These are phyloP conservation scores for Noctua comes DNA, from an alignment of 2,888 invertebrate species.

Conservation along the genomic window DNA sequence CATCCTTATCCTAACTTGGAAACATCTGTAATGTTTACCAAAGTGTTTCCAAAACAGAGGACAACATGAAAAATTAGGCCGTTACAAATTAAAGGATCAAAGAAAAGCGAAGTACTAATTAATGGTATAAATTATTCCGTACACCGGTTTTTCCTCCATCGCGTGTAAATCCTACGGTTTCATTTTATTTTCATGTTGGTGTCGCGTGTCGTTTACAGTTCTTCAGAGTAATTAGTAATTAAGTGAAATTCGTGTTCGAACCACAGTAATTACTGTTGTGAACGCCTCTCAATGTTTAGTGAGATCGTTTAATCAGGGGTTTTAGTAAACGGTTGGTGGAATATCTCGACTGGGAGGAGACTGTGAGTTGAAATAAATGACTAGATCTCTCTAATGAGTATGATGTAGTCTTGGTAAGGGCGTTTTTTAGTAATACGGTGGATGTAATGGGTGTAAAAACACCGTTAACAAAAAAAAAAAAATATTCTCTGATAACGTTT, in stretches of 20 bases:
- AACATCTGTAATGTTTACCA: background rate
- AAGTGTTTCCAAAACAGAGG: constrained; percentile 23
- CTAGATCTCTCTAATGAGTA: background rate
- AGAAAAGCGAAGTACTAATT: constrained; percentile 40
- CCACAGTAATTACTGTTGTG: constrained; percentile 17
- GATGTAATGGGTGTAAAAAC: background rate
- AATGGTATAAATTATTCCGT: constrained; percentile 51
- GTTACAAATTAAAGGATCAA: constrained; percentile 45
- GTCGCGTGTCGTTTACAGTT: constrained; percentile 45
- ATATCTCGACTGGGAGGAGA: background rate
- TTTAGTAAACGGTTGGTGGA: background rate
- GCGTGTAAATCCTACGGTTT: constrained; percentile 39
- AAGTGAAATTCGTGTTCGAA: constrained; percentile 47
- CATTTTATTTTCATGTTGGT: constrained; percentile 28
- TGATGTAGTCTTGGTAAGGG: background rate
- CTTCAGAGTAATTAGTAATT: constrained; percentile 37
- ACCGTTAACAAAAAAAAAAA: too few species aligned
- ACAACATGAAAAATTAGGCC: constrained; percentile 10
- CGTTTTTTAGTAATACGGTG: background rate
- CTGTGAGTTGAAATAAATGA: background rate
- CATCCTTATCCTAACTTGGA: background rate
- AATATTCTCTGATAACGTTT: too few species aligned
- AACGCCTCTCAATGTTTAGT: constrained; percentile 17
- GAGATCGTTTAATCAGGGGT: constrained; percentile 18
- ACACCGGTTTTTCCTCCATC: constrained; percentile 24